Evolutionary conservation across 1,140 invertebrate species (phyloP).

Genomic region (Doryteuthis pealeii): DNA sequence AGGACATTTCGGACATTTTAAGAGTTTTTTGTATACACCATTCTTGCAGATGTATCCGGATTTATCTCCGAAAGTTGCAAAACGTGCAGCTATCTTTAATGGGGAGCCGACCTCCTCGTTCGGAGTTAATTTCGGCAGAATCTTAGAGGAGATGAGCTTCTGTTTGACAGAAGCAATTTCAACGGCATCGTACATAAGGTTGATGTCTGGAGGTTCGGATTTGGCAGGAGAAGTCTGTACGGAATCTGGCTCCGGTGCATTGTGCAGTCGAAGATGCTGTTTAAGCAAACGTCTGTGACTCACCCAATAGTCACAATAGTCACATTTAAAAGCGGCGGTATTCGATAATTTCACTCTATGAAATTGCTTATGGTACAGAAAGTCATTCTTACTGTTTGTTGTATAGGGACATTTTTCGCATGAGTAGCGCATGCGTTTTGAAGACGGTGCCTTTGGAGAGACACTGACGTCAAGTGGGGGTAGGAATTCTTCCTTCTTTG

Average conservation of each 20-base stretch:
- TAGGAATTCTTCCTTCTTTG: background rate
- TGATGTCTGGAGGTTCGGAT: conserved; percentile 46
- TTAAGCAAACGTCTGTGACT: conserved; percentile 76
- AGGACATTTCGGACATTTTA: conserved; percentile 81
- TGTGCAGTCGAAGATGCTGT: conserved; percentile 78
- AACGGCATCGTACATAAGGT: conserved; percentile 47
- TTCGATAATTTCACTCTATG: conserved; percentile 67
- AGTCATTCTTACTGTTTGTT: conserved; percentile 77
- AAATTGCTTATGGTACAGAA: conserved; percentile 82
- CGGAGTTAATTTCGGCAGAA: conserved; percentile 47
- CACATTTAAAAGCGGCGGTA: conserved; percentile 73
- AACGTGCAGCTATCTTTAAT: conserved; percentile 45
- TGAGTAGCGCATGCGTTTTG: conserved; percentile 38
- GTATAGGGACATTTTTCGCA: conserved; percentile 58
- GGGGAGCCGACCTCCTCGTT: conserved; percentile 39
- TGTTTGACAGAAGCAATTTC: conserved; percentile 54
- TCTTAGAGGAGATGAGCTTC: conserved; percentile 52
- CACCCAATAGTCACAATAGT: conserved; percentile 79
- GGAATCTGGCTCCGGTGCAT: conserved; percentile 41
- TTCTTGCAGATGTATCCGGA: conserved; percentile 47
- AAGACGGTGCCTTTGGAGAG: background rate
- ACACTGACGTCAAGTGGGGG: background rate
- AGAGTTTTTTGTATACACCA: conserved; percentile 78
- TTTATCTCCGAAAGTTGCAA: conserved; percentile 39
- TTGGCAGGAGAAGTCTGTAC: conserved; percentile 45